Evolutionary conservation across 2,113 vertebrate species (phyloP), one percentile per base, ranked within the genome.

Genomic region (Scomber scombrus): DNA sequence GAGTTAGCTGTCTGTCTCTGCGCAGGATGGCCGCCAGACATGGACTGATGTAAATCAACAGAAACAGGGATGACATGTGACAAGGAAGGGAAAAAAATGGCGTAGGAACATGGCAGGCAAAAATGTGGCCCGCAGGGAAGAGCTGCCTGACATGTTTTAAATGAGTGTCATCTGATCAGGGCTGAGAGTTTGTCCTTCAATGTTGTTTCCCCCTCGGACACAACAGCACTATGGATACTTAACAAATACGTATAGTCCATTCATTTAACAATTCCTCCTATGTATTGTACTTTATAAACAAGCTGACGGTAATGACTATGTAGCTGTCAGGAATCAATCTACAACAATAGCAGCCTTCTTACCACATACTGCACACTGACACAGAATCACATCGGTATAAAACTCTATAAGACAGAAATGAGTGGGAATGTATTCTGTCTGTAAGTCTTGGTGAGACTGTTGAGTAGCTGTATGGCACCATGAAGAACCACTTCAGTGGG

Each of bases 111-210:
- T 34, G 62, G 61, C 49, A 61, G 80, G 40, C 14, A 56, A 61
- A 71, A 70, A 54, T 15, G 16, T 40, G 78, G 80, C 76, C 78
- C 0, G 10, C n/a, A 10, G 80, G 66, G 47, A 82, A 40, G 58
- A 75, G 67, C 66, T 19, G 56, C 40, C 68, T 64, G 80, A 80
- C 78, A 78, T 65, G 72, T 68, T 81, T 85, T 80, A 81, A 81
- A 88, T 70, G 68, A 74, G 61, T 60, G 81, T 83, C 81, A 71
- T 88, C 67, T 19, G 76, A 90, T 88, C 85, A 5, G 85, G 50
- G 29, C 26, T 14, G 23, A 71, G 75, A 73, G 16, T 76, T 79
- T 31, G 87, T 89, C 91, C 84, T 92, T 89, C 87, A 83, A 56
- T 58, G 14, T 0, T 6, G 56, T 72, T 57, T 56, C 31, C 23